Evolutionary conservation across 2,888 invertebrate species (phyloP).

Genomic region (Drosophila niveifrons): DNA sequence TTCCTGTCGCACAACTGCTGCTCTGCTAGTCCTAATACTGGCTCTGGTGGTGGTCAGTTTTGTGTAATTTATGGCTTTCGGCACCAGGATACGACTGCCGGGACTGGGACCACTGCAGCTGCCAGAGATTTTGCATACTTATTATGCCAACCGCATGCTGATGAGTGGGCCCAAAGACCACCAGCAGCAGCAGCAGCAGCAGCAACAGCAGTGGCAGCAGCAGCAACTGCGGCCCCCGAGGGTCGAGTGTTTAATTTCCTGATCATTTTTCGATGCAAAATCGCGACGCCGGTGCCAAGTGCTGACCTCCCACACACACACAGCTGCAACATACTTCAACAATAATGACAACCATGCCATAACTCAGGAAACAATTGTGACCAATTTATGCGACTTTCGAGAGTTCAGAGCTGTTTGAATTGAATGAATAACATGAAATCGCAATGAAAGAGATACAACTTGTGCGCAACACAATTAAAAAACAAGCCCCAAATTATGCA

Average conservation of each 20-base stretch:
- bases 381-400: slow-evolving; percentile 61
- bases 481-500: slow-evolving; percentile 55
- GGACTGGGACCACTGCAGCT: slow-evolving; percentile 40
- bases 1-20: slow-evolving; percentile 10
- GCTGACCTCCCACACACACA: neutral
- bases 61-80: slow-evolving; percentile 75
- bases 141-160: slow-evolving; percentile 75
- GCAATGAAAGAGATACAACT: slow-evolving; percentile 41
- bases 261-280: slow-evolving; percentile 79
- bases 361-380: slow-evolving; percentile 71
- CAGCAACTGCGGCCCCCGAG: slow-evolving; percentile 3
- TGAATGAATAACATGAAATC: slow-evolving; percentile 40
- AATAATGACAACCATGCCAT: slow-evolving; percentile 33
- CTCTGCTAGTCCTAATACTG: slow-evolving; percentile 6
- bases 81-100: slow-evolving; percentile 45
- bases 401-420: slow-evolving; percentile 2
- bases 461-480: slow-evolving; percentile 64
- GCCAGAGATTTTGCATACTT: slow-evolving; percentile 69
- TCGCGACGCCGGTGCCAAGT: slow-evolving; percentile 44
- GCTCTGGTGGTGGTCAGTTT: slow-evolving; percentile 56
- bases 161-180: slow-evolving; percentile 54
- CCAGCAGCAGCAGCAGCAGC: slow-evolving; percentile 1
- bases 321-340: slow-evolving; percentile 10
- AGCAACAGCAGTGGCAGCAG: slow-evolving; percentile 2
- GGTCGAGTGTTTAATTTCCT: slow-evolving; percentile 81